These are phyloP conservation scores for Dryobotodes eremita DNA, from an alignment of 2,888 invertebrate genomes.

Conservation along the genomic window DNA sequence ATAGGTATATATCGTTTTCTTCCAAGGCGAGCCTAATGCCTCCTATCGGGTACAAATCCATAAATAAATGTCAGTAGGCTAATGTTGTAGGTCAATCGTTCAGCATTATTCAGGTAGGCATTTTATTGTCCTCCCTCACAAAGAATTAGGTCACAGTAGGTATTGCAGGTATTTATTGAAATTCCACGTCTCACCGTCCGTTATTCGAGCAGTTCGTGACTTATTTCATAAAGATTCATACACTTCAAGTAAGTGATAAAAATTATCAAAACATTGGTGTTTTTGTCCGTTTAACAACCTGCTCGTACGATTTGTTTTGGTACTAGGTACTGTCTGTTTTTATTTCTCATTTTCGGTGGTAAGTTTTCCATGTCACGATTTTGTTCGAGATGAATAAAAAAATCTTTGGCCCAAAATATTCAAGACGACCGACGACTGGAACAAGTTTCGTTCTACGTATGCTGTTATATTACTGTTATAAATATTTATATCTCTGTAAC, in stretches of 20 bases:
- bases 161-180: slow-evolving; percentile 68
- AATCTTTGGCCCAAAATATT: too few relatives aligned
- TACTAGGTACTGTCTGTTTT: neutral
- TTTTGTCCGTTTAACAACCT: slow-evolving; percentile 2
- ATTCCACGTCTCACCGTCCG: slow-evolving; percentile 51
- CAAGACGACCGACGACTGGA: neutral
- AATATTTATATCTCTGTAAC: neutral
- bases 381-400: too few relatives aligned
- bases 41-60: slow-evolving; percentile 5
- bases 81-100: slow-evolving; percentile 46
- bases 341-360: neutral
- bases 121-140: slow-evolving; percentile 57
- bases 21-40: neutral
- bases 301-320: slow-evolving; percentile 13
- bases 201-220: slow-evolving; percentile 58
- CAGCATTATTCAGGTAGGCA: slow-evolving; percentile 38
- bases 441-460: neutral
- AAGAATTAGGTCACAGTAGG: slow-evolving; percentile 56
- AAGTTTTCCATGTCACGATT: neutral
- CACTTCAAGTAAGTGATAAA: slow-evolving; percentile 24
- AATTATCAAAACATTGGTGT: slow-evolving; percentile 13
- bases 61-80: slow-evolving; percentile 46
- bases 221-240: slow-evolving; percentile 41
- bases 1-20: neutral
- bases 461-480: too few relatives aligned